phyloP scores from a whole-genome alignment of 2,797 vertebrate genomes.

The Coregonus ussuriensis region DNA sequence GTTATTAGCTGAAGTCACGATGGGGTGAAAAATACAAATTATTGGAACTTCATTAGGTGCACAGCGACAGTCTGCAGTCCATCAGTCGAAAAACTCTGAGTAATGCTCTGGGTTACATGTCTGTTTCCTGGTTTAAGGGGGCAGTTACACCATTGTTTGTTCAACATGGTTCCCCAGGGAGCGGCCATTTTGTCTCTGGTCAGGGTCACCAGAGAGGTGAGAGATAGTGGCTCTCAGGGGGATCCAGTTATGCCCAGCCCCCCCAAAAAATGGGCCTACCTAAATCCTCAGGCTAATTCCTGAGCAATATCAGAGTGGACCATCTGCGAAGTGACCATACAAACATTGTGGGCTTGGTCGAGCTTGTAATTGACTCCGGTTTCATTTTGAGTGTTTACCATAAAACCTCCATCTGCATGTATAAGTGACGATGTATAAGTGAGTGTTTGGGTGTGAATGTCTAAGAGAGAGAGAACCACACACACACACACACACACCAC shows the following conservation, averaged over 20 bases:
- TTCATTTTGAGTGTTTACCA: constrained; percentile 50
- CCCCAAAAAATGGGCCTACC: constrained; percentile 39
- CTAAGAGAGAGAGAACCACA: constrained; percentile 1
- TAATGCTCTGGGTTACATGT: constrained; percentile 67
- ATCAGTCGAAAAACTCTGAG: constrained; percentile 60
- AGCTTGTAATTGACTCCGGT: constrained; percentile 15
- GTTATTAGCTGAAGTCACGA: neutral
- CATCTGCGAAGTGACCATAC: constrained; percentile 43
- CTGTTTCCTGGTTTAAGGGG: constrained; percentile 70
- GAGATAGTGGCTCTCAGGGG: constrained; percentile 54
- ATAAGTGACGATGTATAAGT: neutral
- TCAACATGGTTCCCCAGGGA: constrained; percentile 63
- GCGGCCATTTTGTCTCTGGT: constrained; percentile 38
- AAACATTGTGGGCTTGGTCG: constrained; percentile 37
- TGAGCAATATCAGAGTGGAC: constrained; percentile 46
- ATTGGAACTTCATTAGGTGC: neutral
- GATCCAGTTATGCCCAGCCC: constrained; percentile 51
- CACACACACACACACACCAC: constrained; percentile 4
- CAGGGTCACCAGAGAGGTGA: constrained; percentile 63
- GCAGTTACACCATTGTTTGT: constrained; percentile 65
- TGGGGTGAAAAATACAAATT: constrained; percentile 7
- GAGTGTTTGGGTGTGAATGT: constrained; percentile 21
- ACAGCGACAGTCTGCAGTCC: constrained; percentile 13
- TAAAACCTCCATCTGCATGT: constrained; percentile 38
- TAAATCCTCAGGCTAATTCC: constrained; percentile 42